Evolutionary conservation across 2,113 vertebrate species (phyloP), one percentile per base, ranked within the genome.

Genomic region (Sorex araneus): DNA sequence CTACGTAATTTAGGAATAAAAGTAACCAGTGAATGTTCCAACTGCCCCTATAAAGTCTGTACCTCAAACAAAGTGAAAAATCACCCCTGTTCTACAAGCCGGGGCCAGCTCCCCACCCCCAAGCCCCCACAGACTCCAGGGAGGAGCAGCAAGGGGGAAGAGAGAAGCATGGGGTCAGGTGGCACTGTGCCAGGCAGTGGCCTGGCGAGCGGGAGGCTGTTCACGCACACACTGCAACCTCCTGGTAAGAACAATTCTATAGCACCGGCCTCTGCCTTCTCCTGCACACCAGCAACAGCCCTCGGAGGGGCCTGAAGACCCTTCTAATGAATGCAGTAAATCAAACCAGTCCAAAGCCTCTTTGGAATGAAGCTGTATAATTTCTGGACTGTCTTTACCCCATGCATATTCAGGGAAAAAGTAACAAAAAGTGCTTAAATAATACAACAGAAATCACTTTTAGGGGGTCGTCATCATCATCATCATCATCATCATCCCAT

Each of bases 1-100:
- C 90, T 71, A 75, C 73, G 87, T 34, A 91, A 45, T 12, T 84
- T 85, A 64, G 30, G 94, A 40, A 74, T 74, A 57, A 85, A 8
- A 71, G 90, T 63, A 32, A 92, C 93, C 92, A 94, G 89, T 87
- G 83, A 83, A 90, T 90, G 32, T 95, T 94, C 91, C 57, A 74
- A 75, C 84, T 85, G 50, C 10, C 27, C 27, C 84, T 89, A 5
- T 0, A 0, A 45, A 90, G 78, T 19, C 43, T 32, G 32, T 54
- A 54, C 87, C 57, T 60, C 66, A 43, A 57, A 45, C 32, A 79
- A 83, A 15, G n/a, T n/a, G n/a, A 30, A 86, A 50, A 10, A 30
- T 16, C 21, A 63, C 23, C 32, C n/a, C 3, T 0, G 10, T 18
- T 60, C 30, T 30, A 27, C 32, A 85, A n/a, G 34, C n/a, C 1